Base-by-base conservation (phyloP, 2,797 vertebrate genomes). In the Thripadectes ignobilis region DNA sequence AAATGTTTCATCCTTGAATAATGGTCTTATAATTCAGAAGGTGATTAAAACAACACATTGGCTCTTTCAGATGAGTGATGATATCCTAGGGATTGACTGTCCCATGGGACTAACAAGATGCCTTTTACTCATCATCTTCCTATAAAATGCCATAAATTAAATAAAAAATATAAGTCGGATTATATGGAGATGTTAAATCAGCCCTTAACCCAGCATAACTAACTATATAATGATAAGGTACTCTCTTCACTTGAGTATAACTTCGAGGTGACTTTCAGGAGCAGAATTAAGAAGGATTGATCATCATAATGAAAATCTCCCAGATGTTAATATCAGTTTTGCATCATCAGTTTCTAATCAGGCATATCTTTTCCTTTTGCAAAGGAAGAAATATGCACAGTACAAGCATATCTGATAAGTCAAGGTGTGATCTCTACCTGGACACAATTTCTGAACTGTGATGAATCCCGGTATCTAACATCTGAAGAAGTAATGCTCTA, bases 121-220 rank as follows among this genome's bases (percentile, higher is more conserved):
- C 26, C 39, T 61, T 84, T 92, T 57, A 48, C 39, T 58, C 49
- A 82, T 51, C 15, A 10, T 74, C 36, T 93, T 96, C 91, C 87
- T 71, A 75, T 85, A 94, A 96, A 93, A 63, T 88, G 20, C 16
- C 39, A 88, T 89, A 80, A 62, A 83, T 75, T 81, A 94, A 89
- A 62, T 93, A 89, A 38, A 85, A 77, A 62, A 20, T 89, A 78
- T 84, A 96, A 97, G 93, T 92, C 39, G 12, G 91, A 87, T 96
- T 89, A 83, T 97, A 96, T 78, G 78, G 77, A 98, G 97, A 97
- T 96, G 94, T 68, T 85, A 49, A 90, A 58, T 85, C 24, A 96
- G 65, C 26, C 90, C 95, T 92, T 95, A 41, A 76, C 30, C 39
- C 9, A 85, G 55, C 7, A 20, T 71, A 94, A 90, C 41, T 85